phyloP scores from a whole-genome alignment of 2,888 invertebrate species.

The Leucoma salicis region DNA sequence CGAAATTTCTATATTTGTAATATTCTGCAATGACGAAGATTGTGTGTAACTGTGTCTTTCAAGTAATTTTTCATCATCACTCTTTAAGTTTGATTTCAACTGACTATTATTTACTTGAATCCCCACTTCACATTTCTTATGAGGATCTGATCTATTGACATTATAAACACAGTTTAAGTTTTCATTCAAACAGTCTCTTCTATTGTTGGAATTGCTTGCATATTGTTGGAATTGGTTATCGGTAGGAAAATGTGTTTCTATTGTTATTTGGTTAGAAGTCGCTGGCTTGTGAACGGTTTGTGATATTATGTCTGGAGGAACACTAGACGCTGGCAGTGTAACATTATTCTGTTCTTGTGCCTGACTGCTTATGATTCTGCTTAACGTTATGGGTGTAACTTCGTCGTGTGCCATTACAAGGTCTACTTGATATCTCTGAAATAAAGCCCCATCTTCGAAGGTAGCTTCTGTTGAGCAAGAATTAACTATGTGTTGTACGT shows the following conservation, averaged over 20 bases:
- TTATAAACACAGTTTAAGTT: constrained; percentile 33
- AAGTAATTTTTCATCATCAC: constrained; percentile 76
- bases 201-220: constrained; percentile 37
- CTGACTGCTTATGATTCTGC: constrained; percentile 68
- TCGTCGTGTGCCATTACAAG: constrained; percentile 85
- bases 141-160: constrained; percentile 39
- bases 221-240: constrained; percentile 59
- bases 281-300: constrained; percentile 71
- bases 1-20: constrained; percentile 76
- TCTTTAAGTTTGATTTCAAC: constrained; percentile 67
- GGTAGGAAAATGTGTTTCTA: constrained; percentile 74
- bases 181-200: constrained; percentile 40
- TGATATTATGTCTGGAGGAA: constrained; percentile 75
- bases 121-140: constrained; percentile 60
- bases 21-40: constrained; percentile 71
- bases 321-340: constrained; percentile 44
- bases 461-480: constrained; percentile 75
- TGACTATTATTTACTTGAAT: constrained; percentile 58
- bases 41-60: constrained; percentile 66
- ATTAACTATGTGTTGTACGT: constrained; percentile 83
- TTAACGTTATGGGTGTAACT: constrained; percentile 79
- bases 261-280: constrained; percentile 65
- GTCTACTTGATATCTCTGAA: constrained; percentile 80
- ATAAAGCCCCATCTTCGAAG: constrained; percentile 59
- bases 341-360: constrained; percentile 47